Evolutionary conservation across 2,113 vertebrate species (phyloP).

Genomic region (Sphyrna mokarran): DNA sequence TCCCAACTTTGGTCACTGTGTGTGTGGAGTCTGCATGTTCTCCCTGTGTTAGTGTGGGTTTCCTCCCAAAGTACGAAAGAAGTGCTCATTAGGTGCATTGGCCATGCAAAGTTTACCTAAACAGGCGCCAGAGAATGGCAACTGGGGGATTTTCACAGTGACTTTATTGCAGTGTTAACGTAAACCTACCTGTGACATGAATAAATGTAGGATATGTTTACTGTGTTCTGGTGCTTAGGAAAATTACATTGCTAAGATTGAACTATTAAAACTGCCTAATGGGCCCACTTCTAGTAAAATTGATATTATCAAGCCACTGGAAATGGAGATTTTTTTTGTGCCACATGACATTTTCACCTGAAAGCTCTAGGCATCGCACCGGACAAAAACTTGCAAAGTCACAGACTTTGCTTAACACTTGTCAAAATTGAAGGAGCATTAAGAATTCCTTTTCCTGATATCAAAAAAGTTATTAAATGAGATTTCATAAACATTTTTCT

Average conservation of each 20-base stretch:
- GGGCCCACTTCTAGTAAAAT: neutral
- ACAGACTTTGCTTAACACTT: neutral
- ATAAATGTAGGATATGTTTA: neutral
- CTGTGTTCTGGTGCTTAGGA: neutral
- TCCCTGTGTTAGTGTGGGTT: no score
- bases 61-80: no score
- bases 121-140: no score
- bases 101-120: no score
- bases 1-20: no score
- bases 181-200: no score
- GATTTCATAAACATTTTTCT: constrained; percentile 9
- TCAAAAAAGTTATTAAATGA: neutral
- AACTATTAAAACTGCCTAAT: neutral
- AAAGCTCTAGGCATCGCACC: neutral
- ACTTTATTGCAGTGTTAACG: no score
- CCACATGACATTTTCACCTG: neutral
- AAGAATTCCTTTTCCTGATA: neutral
- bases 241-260: neutral
- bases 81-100: no score
- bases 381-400: neutral
- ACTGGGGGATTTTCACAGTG: no score
- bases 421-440: neutral
- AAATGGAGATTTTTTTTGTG: neutral
- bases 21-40: no score
- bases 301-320: neutral